A percentile compares a stretch with the other conserved stretches of the same genome.
These are phyloP conservation scores for Climacteris rufus DNA, from an alignment of 2,113 vertebrate genomes.

Conservation along the genomic window DNA sequence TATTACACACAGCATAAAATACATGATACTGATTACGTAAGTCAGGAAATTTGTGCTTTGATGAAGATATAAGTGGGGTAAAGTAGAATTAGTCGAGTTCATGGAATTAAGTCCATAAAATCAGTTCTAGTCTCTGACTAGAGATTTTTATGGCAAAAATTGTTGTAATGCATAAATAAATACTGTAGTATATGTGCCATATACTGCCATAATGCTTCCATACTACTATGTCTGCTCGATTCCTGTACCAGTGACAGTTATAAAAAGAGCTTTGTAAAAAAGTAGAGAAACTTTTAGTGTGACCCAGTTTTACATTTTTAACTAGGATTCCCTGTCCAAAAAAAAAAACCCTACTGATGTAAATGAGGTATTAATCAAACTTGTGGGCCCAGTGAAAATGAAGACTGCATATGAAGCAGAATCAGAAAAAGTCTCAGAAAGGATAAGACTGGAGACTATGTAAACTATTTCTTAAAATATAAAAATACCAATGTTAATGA, in stretches of 20 bases:
- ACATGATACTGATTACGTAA: background rate
- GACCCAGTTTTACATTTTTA: background rate
- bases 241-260: background rate
- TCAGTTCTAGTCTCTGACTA: background rate
- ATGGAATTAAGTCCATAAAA: background rate
- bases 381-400: background rate
- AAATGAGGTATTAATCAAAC: background rate
- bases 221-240: background rate
- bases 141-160: background rate
- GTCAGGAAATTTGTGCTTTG: background rate
- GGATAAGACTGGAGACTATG: background rate
- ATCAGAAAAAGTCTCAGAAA: background rate
- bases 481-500: background rate
- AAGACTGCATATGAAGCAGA: background rate
- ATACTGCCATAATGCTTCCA: fast-evolving
- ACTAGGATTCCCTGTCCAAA: background rate
- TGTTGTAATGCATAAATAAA: background rate
- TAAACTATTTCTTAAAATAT: background rate
- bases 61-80: background rate
- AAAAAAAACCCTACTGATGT: background rate
- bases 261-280: background rate
- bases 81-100: background rate
- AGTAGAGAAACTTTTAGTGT: background rate
- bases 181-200: background rate
- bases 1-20: background rate